Evolutionary conservation across 2,113 vertebrate genomes (phyloP).

Genomic region (Cricetomys ansorgei): DNA sequence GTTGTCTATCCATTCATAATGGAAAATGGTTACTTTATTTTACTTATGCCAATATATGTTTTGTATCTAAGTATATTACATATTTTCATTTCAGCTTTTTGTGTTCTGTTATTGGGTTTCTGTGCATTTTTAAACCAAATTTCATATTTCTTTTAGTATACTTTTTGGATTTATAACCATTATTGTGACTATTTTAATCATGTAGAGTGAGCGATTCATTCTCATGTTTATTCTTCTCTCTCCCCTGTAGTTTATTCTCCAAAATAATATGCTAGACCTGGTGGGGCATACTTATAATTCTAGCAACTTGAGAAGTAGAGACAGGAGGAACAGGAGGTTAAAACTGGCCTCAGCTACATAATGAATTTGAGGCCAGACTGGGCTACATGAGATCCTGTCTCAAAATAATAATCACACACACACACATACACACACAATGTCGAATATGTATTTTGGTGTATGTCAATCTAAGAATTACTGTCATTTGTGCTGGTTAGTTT

Average conservation of each 20-base stretch:
- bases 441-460: slow-evolving; percentile 24
- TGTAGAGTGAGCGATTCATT: slow-evolving; percentile 30
- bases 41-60: slow-evolving; percentile 11
- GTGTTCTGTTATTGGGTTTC: slow-evolving; percentile 16
- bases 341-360: neutral
- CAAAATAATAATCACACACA: neutral
- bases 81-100: slow-evolving; percentile 48
- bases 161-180: slow-evolving; percentile 33
- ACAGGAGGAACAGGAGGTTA: neutral
- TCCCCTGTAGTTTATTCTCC: slow-evolving; percentile 1
- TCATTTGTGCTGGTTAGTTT: neutral
- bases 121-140: neutral
- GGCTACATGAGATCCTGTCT: neutral
- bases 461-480: slow-evolving; percentile 35
- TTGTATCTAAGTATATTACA: neutral
- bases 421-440: neutral
- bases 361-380: neutral
- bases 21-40: slow-evolving; percentile 52
- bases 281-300: neutral
- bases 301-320: neutral
- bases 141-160: slow-evolving; percentile 49
- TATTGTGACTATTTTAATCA: slow-evolving; percentile 51
- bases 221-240: neutral
- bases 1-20: slow-evolving; percentile 46
- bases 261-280: neutral